Base-by-base conservation (phyloP, 2,888 invertebrate genomes). In the Punctoribates punctum region DNA sequence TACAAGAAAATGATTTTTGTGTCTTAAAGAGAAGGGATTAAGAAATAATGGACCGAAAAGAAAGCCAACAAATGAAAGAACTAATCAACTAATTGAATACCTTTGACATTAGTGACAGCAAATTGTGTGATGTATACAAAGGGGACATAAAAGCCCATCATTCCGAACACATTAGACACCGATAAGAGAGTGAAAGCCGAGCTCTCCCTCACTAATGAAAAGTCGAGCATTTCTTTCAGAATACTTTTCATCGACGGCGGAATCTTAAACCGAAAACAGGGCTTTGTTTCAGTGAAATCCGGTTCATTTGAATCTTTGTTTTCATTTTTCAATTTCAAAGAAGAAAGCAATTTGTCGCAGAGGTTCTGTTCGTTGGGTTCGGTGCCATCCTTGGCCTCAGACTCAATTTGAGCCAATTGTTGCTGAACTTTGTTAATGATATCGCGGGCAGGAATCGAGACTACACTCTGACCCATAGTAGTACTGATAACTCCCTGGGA, bases 111-210 rank as follows among this genome's bases (percentile, higher is more conserved):
- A 75, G 86, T 84, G 77, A 85, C 87, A 15, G 92, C 92, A 75
- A 91, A 90, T 81, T 94, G 92, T 29, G 94, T 93, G 75, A 98
- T 88, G 83, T 94, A 98, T 73, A 96, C 93, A 84, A 96, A 98
- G 54, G 98, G 98, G 80, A 98, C 93, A 85, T 96, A 96, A 75
- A 97, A 89, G 80, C 97, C 97, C 75, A 96, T 92, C 92, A 98
- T 96, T 81, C 97, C 98, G 84, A 98, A 94, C 77, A 98, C 87
- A 84, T 96, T 97, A 79, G 94, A 95, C 75, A 96, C 88, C 78
- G 93, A 94, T 82, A 96, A 93, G 75, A 96, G 86, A 87, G 94
- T 89, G 85, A 97, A 94, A 77, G 93, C 92, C 17, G 25, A n/a
- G 3, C 93, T 92, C 86, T 96, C 91, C 79, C 89, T 91, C 76